A percentile compares a stretch with the other conserved stretches of the same genome.
Evolutionary conservation across 2,888 invertebrate genomes (phyloP).

Genomic region (Noctua fimbriata): DNA sequence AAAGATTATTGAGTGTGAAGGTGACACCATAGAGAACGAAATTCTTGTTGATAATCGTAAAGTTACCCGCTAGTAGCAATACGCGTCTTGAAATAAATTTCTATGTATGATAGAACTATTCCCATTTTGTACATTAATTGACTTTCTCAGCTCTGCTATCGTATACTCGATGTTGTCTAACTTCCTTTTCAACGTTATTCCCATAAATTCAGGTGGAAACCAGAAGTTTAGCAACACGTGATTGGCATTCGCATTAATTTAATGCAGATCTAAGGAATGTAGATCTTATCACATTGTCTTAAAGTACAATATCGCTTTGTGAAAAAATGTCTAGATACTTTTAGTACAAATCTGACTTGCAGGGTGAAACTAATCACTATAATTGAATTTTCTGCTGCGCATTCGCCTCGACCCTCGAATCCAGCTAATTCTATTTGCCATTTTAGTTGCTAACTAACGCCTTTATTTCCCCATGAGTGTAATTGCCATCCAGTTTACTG

Average conservation of each 20-base stretch:
- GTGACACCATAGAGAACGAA: background rate
- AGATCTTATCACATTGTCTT: conserved; percentile 52
- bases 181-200: conserved; percentile 72
- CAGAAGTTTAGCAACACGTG: conserved; percentile 77
- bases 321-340: conserved; percentile 71
- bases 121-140: conserved; percentile 16
- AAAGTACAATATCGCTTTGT: conserved; percentile 68
- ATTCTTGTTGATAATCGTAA: background rate
- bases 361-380: conserved; percentile 86
- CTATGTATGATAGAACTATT: background rate
- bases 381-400: conserved; percentile 86
- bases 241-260: conserved; percentile 74
- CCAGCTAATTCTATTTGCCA: conserved; percentile 82
- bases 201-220: conserved; percentile 74
- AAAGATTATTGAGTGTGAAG: background rate
- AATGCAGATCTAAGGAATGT: conserved; percentile 42
- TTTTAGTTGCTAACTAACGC: conserved; percentile 81
- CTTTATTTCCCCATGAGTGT: conserved; percentile 79
- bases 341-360: conserved; percentile 79
- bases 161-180: conserved; percentile 66
- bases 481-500: conserved; percentile 70
- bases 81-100: too few species aligned
- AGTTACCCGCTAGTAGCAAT: background rate
- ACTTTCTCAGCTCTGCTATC: conserved; percentile 40
- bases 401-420: conserved; percentile 83